Base-by-base conservation (phyloP, 2,797 vertebrate species). In the Linurgus olivaceus region DNA sequence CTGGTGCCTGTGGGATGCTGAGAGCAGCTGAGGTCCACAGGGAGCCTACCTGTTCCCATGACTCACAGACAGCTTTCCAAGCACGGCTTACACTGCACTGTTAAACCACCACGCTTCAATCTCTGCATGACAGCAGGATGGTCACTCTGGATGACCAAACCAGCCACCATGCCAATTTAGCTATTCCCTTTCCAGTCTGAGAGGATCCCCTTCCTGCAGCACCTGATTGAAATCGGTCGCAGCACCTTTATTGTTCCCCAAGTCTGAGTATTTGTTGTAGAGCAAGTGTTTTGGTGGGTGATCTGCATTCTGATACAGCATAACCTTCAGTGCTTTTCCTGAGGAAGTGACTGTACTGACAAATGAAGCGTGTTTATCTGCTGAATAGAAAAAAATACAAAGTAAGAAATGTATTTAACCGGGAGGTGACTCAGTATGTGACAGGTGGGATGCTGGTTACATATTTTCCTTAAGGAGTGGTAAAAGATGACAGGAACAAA, bases 401-500 rank as follows among this genome's bases (percentile, higher is more conserved):
- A 94, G 67, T 71, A 83, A 85, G 77, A 94, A 55, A 94, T 35
- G 31, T 95, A 74, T 94, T 97, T 95, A 90, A 94, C 67, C 7
- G 25, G 82, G 93, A 95, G 67, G 77, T 97, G 93, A 96, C 91
- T 95, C 95, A 94, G 76, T 79, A 20, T 42, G 59, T 81, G 93
- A 93, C 93, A 97, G 94, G 94, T 94, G 94, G 93, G 94, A 96
- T 94, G 91, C 91, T 95, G 90, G 86, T 70, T 86, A 91, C 91
- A 42, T 94, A 92, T 93, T 96, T 97, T 97, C 91, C 85, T 92
- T 95, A 93, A 94, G 94, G 96, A 96, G 93, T 91, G 93, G 95
- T 94, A 81, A 45, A 90, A 93, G 94, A 94, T 90, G 96, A 93
- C 8, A 1, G 94, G 91, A 96, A 95, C 45, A 83, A 86, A 91